Base-by-base conservation (phyloP, 2,888 invertebrate genomes). In the Vesta saturnalis region DNA sequence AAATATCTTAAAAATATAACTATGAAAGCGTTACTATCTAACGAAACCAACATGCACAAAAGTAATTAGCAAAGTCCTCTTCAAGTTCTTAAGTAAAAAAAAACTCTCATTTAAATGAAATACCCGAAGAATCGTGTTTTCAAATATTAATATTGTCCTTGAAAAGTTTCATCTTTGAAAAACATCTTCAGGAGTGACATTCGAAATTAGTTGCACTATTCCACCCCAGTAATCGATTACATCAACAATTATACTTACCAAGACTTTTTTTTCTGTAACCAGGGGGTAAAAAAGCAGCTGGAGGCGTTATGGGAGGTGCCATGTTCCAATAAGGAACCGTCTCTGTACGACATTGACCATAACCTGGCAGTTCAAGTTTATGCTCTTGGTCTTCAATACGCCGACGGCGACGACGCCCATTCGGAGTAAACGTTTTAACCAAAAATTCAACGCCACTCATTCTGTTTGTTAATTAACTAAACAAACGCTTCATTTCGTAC, bases 351-450 rank as follows among this genome's bases (percentile, higher is more conserved):
- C 82, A 79, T 70, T 82, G 78, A 72, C 74, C 73, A 66, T 73
- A 74, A 69, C 65, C 57, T 35, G 70, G 63, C 14, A 67, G 65
- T 59, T 67, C 70, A 71, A 82, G 77, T 74, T 80, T 81, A 63
- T 84, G 83, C 75, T 85, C 85, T 80, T 89, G 89, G 78, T 89
- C 89, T 73, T 90, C 90, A 82, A 88, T 89, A 63, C 89, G 87
- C 63, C 89, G 86, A 55, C 90, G 86, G 43, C 90, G 86, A 43
- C 90, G 87, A 74, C 88, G 86, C 70, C 86, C 82, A 74, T 87
- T 87, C 18, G 90, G 89, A 55, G 89, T 88, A 74, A 91, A 88
- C 21, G 89, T 89, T 83, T 91, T 91, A 83, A 91, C 89, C 73
- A 89, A 79, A 75, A 88, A 87, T 52, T 88, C 87, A 60, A 88